Base-by-base conservation (phyloP, 2,797 vertebrate species). In the Microchirus variegatus region DNA sequence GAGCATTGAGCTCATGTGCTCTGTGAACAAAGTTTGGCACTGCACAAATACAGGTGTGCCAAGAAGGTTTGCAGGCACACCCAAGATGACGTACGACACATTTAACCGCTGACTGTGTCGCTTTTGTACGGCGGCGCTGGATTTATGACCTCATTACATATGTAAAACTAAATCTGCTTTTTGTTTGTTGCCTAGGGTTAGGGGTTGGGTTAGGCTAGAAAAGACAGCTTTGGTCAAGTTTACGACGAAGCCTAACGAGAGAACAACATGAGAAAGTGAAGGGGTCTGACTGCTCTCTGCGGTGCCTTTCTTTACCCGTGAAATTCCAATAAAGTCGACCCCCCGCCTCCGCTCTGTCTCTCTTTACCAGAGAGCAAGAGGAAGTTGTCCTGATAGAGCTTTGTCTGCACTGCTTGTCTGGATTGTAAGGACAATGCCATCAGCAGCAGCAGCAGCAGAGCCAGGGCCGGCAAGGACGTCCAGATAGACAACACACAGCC, bases 361-460 rank as follows among this genome's bases (percentile, higher is more conserved):
- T 63, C 42, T 53, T 54, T 75, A 65, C 62, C 78, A 86, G 61
- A 75, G 88, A 71, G 49, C 61, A 62, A 81, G 78, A 90, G 89
- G 88, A 90, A 91, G 86, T 83, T 69, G 80, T 77, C 86, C 73
- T 85, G 86, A 88, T 91, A 88, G 81, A 83, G 87, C 85, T 90
- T 80, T 78, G 85, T 87, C 78, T 85, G 83, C 74, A 55, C 7
- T 42, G 51, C 68, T 69, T 11, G 81, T 84, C 83, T 85, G 82
- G 73, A n/a, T 78, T 13, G 52, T 58, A 64, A 84, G 84, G 76
- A 84, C 82, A 82, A 85, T 77, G 63, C 60, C 68, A 19, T 67
- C 76, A 64, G 72, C 63, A 45, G 72, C 75, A 55, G 31, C 31
- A 31, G 67, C 63, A 70, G 54, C 42, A 57, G 31, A 31, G 31